Conservation (phyloP, 1,140 invertebrate species). For the Bathynomus jamesi region DNA sequence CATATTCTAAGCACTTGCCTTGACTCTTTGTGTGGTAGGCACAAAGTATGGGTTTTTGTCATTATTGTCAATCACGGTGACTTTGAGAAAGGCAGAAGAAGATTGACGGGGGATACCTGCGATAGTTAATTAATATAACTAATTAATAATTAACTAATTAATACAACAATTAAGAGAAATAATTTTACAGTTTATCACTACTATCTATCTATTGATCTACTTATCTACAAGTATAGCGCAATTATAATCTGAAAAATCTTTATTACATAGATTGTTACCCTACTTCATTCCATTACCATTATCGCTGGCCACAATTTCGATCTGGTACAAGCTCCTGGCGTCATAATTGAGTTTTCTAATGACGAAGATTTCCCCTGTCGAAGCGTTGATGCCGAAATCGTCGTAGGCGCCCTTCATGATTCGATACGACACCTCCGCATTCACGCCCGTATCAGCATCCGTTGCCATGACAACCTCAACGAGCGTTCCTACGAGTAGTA, state of each 20-base stretch:
- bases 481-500: conserved; percentile 51
- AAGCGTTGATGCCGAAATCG: conserved; percentile 68
- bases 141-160: too few species aligned
- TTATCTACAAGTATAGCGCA: too few species aligned
- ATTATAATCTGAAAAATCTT: too few species aligned
- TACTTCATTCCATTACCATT: conserved; percentile 51
- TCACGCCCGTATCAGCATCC: conserved; percentile 73
- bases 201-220: too few species aligned
- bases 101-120: conserved; percentile 65
- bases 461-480: conserved; percentile 62
- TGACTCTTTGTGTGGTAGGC: conserved; percentile 68
- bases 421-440: conserved; percentile 67
- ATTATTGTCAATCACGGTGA: conserved; percentile 75
- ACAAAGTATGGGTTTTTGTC: conserved; percentile 80
- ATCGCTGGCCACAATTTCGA: conserved; percentile 73
- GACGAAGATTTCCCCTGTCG: conserved; percentile 65
- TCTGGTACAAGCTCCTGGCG: conserved; percentile 61
- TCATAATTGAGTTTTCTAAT: conserved; percentile 75
- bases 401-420: conserved; percentile 78
- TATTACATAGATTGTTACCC: too few species aligned
- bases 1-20: conserved; percentile 57
- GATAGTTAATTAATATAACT: not conserved
- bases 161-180: too few species aligned
- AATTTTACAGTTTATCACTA: too few species aligned
- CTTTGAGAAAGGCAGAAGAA: conserved; percentile 66